Evolutionary conservation across 1,140 invertebrate genomes (phyloP).

Genomic region (Tyrophagus putrescentiae): DNA sequence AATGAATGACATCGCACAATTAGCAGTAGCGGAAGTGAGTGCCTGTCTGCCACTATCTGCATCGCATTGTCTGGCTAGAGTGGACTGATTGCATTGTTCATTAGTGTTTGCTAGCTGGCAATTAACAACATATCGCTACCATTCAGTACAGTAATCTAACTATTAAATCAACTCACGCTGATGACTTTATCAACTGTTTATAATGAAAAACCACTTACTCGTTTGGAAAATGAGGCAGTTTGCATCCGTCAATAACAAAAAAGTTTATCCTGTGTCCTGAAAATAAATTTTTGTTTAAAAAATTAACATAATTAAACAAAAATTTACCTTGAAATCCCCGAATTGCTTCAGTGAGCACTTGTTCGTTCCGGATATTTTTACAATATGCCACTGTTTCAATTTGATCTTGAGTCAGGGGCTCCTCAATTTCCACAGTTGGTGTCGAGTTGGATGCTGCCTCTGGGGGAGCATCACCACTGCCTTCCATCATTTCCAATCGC

Average conservation of each 20-base stretch:
- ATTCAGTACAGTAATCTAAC: no score
- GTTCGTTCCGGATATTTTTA: conserved; percentile 26
- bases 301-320: not conserved
- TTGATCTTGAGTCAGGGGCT: conserved; percentile 14
- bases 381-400: conserved; percentile 27
- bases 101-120: no score
- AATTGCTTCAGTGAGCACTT: conserved; percentile 26
- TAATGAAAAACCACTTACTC: conserved; percentile 1
- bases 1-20: no score
- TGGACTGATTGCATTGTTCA: no score
- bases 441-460: not conserved
- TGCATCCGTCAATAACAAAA: conserved; percentile 28
- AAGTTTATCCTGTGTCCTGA: conserved; percentile 25
- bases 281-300: not conserved
- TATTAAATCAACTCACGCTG: no score
- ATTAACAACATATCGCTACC: no score
- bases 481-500: not conserved
- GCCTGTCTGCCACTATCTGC: no score
- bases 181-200: not conserved
- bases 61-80: no score
- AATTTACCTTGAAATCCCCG: conserved; percentile 25
- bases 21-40: no score
- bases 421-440: conserved; percentile 7
- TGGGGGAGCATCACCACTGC: conserved; percentile 6
- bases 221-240: conserved; percentile 28